These are phyloP conservation scores for Rhinichthys osculus DNA, from an alignment of 2,797 vertebrate species.

Conservation along the genomic window DNA sequence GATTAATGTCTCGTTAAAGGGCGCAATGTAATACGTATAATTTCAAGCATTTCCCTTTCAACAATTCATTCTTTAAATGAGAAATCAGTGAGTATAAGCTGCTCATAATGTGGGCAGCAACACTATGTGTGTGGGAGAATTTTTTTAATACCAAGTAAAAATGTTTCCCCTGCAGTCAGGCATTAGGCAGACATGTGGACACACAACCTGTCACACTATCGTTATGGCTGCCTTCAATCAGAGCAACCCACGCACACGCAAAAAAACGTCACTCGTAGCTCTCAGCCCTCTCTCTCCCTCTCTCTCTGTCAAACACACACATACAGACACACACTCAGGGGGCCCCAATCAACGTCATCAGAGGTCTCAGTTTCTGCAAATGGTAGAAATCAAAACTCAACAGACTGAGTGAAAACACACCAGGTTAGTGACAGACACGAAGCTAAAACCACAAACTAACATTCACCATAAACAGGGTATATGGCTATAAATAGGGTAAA, in stretches of 20 bases:
- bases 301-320: constrained; percentile 16
- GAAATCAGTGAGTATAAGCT: constrained; percentile 23
- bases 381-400: constrained; percentile 37
- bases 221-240: constrained; percentile 37
- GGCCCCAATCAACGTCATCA: constrained; percentile 45
- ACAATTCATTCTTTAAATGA: constrained; percentile 20
- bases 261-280: background rate
- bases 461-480: constrained; percentile 34
- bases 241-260: background rate
- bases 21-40: background rate
- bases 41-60: constrained; percentile 20
- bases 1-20: background rate
- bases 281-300: constrained; percentile 6
- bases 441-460: constrained; percentile 45
- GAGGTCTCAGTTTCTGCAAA: constrained; percentile 32
- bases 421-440: constrained; percentile 39
- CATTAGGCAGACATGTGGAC: constrained; percentile 43
- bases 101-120: constrained; percentile 23
- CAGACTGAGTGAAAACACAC: constrained; percentile 27
- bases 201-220: constrained; percentile 38
- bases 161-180: constrained; percentile 31
- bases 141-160: constrained; percentile 41
- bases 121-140: constrained; percentile 26
- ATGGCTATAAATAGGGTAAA: constrained; percentile 44
- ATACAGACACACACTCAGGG: background rate